Evolutionary conservation across 2,113 vertebrate genomes (phyloP).

Genomic region (Mobula hypostoma): DNA sequence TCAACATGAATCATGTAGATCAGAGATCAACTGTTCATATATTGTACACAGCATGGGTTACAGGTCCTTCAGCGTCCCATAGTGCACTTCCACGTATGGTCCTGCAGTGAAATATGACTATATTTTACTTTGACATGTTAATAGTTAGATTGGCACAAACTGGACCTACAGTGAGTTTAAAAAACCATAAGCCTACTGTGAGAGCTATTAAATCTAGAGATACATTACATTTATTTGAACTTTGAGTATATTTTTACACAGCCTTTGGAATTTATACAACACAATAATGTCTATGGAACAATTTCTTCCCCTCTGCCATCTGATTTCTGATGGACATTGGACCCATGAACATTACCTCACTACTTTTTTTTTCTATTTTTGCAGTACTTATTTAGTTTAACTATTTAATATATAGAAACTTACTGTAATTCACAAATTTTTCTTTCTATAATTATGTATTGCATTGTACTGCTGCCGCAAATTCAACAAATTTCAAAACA

Average conservation of each 20-base stretch:
- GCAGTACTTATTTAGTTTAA: too few relatives aligned
- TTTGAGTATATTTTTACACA: constrained; percentile 27
- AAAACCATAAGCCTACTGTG: constrained; percentile 30
- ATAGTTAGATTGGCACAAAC: constrained; percentile 53
- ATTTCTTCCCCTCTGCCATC: too few relatives aligned
- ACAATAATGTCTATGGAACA: not conserved
- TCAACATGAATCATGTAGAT: constrained; percentile 7
- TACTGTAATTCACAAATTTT: too few relatives aligned
- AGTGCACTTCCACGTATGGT: constrained; percentile 48
- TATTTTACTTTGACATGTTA: constrained; percentile 58
- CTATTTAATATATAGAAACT: too few relatives aligned
- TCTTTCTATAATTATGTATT: too few relatives aligned
- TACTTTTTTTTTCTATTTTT: too few relatives aligned
- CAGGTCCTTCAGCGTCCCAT: constrained; percentile 55
- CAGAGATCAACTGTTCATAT: constrained; percentile 41
- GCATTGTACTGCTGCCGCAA: too few relatives aligned
- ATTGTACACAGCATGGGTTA: constrained; percentile 49
- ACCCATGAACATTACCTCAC: too few relatives aligned
- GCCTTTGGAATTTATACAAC: constrained; percentile 13
- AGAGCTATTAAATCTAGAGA: not conserved
- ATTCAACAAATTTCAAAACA: too few relatives aligned
- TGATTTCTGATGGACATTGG: too few relatives aligned
- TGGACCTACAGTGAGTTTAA: constrained; percentile 52
- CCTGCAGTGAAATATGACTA: constrained; percentile 52
- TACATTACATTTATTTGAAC: constrained; percentile 21